Base-by-base conservation (phyloP, 2,797 vertebrate genomes). In the Enteromius argenteus region DNA sequence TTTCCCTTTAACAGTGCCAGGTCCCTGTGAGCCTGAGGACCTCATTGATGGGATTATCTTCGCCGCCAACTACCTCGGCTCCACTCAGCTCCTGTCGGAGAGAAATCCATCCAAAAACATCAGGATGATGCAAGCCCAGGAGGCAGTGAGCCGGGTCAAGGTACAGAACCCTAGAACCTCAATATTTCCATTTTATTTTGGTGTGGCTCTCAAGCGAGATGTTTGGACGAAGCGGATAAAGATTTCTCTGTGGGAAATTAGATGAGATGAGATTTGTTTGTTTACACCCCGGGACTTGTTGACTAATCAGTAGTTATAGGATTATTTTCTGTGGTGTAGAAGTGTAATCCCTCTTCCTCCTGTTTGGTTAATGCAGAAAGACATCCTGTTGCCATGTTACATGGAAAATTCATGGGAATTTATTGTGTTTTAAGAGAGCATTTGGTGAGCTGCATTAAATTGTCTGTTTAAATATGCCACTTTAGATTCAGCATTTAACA, bases 41-140 rank as follows among this genome's bases (percentile, higher is more conserved):
- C 97, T 99, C 91, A 99, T 99, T 58, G 98, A 99, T 91, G 98
- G 98, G 46, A 99, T 99, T 93, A 99, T 99, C 93, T 99, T 99
- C 85, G 98, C 98, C 51, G 98, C 98, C 92, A 99, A 99, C 93
- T 99, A 99, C 93, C 92, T 99, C 95, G 98, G 98, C 84, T 99
- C 98, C 87, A 99, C 98, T 9, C 98, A 99, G 95, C 95, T 99
- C 91, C 95, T 99, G 21, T 99, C 98, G 0, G 98, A 99, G 92
- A 95, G 98, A 80, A 99, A 99, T 91, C 98, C 98, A 0, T 99
- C 98, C 91, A 99, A 99, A 91, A 99, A 98, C 95, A 97, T 99
- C 89, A 93, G 98, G 1, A 99, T 99, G 98, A 98, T 99, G 97
- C 98, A 99, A 91, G 98, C 98, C 0, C 98, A 99, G 90, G 98